Evolutionary conservation across 2,888 invertebrate genomes (phyloP).

Genomic region (Thecophora atra): DNA sequence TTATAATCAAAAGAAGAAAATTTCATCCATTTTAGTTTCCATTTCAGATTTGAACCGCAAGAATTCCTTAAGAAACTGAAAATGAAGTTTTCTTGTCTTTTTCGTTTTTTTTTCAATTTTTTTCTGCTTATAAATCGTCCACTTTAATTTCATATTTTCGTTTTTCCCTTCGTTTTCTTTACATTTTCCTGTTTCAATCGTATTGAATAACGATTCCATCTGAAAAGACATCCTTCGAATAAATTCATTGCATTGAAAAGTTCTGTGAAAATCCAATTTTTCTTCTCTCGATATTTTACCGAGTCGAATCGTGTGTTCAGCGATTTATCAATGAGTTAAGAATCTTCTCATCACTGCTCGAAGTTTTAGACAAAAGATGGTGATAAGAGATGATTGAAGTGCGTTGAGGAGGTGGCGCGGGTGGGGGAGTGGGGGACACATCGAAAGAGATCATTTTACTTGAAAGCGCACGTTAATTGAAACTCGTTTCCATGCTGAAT

Average conservation of each 20-base stretch:
- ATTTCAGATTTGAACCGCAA: background rate
- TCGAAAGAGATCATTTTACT: too few relatives aligned
- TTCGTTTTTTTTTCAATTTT: background rate
- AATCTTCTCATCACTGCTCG: background rate
- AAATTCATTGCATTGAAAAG: background rate
- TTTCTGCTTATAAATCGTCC: background rate
- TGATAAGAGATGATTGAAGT: too few relatives aligned
- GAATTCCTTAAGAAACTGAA: background rate
- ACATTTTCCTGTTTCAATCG: background rate
- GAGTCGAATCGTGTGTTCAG: too few relatives aligned
- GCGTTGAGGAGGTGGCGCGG: too few relatives aligned
- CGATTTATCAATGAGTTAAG: too few relatives aligned
- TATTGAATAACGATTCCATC: background rate
- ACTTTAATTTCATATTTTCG: background rate
- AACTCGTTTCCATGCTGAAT: background rate
- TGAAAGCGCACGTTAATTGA: background rate
- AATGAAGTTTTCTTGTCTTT: background rate
- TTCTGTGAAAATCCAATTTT: too few relatives aligned
- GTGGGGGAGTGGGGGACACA: too few relatives aligned
- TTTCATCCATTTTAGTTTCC: slow-evolving; percentile 1
- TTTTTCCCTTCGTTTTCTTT: background rate
- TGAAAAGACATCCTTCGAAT: background rate
- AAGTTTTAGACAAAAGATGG: too few relatives aligned
- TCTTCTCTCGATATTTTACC: too few relatives aligned
- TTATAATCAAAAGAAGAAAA: background rate